Percentiles rank a stretch among this genome's conserved stretches.
Conservation (phyloP, 2,113 vertebrate species). For the Bambusicola thoracicus region DNA sequence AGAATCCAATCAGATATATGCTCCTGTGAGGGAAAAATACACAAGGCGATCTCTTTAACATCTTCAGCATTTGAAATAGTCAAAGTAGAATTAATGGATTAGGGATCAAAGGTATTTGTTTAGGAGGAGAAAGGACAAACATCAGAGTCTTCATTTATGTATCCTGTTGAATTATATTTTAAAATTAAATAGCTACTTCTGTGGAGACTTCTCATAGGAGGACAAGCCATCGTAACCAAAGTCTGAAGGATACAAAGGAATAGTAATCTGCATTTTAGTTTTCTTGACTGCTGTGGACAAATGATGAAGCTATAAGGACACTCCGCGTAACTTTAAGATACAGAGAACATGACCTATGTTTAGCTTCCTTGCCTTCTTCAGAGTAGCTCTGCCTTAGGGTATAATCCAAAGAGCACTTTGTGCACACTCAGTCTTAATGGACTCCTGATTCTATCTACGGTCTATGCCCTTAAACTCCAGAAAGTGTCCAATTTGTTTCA, state of each 20-base stretch:
- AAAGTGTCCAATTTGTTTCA: not conserved
- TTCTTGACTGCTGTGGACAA: not conserved
- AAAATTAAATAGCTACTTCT: not conserved
- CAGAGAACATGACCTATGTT: not conserved
- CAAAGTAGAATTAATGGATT: not conserved
- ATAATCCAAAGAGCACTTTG: not conserved
- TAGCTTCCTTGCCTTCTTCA: not conserved
- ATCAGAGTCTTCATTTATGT: rapidly evolving
- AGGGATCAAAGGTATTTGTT: not conserved
- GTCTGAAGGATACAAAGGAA: not conserved
- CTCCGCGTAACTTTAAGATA: not conserved
- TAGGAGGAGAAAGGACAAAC: not conserved
- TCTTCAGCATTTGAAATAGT: not conserved
- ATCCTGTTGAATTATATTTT: not conserved
- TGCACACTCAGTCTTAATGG: not conserved
- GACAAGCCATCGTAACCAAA: rapidly evolving
- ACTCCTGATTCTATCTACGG: not conserved
- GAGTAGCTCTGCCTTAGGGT: not conserved
- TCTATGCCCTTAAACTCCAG: not conserved
- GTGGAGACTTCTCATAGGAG: not conserved
- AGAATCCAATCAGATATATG: not conserved
- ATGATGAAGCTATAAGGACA: not conserved
- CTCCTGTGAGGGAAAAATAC: not conserved
- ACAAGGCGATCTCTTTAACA: not conserved
- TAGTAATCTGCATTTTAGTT: not conserved